Evolutionary conservation across 1,140 invertebrate species (phyloP).

Genomic region (Trachelipus rathkii): DNA sequence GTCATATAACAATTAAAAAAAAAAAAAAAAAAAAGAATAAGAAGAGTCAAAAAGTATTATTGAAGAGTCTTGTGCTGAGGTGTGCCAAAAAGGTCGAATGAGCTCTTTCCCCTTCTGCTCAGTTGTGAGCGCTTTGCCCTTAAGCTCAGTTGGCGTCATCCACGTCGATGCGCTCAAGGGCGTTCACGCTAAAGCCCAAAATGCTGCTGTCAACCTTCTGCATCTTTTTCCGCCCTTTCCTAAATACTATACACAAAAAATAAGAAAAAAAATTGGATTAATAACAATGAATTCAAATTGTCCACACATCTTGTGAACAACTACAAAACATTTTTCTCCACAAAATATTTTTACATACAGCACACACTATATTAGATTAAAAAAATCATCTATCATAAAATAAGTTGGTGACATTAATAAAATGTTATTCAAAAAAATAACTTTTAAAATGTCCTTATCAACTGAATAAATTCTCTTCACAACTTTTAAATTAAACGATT

Average conservation of each 20-base stretch:
- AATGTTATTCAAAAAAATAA: not conserved
- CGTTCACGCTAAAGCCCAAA: slow-evolving; percentile 77
- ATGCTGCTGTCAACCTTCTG: slow-evolving; percentile 78
- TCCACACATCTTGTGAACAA: not conserved
- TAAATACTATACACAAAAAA: slow-evolving; percentile 69
- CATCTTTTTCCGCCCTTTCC: slow-evolving; percentile 89
- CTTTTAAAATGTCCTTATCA: not conserved
- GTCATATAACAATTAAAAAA: not conserved
- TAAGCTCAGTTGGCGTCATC: not conserved
- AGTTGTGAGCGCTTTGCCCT: no score
- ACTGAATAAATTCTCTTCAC: no score
- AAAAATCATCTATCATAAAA: no score
- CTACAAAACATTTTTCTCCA: no score
- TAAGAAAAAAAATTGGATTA: not conserved
- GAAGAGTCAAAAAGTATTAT: not conserved
- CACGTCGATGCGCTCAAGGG: not conserved
- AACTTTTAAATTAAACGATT: no score
- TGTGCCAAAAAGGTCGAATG: not conserved
- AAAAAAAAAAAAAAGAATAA: not conserved
- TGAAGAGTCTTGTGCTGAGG: not conserved
- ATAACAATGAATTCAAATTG: no score
- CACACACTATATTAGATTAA: no score
- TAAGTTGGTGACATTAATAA: not conserved
- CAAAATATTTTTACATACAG: not conserved
- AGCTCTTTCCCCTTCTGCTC: not conserved